Evolutionary conservation across 2,113 vertebrate species (phyloP), one percentile per base, ranked within the genome.

Genomic region (Spermophilus dauricus): DNA sequence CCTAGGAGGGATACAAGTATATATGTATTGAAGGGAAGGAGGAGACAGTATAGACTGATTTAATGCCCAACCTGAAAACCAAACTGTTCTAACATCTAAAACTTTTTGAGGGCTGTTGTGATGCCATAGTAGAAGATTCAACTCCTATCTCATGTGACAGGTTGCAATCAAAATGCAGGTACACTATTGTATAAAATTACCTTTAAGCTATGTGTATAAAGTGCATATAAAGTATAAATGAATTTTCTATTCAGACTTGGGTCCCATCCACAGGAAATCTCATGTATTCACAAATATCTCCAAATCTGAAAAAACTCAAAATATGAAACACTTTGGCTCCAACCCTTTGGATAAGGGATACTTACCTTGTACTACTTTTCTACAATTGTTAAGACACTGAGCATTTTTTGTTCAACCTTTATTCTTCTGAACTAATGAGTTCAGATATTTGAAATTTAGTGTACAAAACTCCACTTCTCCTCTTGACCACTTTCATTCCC

Each of bases 381-480:
- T 92, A 84, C 1, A 94, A 87, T 78, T 76, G 48, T 77, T 86
- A 96, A 96, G 53, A 51, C n/a, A 76, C 26, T 86, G 39, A 86
- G 14, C 28, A 90, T 93, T 96, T 96, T 81, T 45, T 28, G 82
- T 56, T 93, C 28, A 42, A 82, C 26, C 34, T 94, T 94, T 87
- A 83, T 87, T 92, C 56, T 96, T 88, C 42, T 53, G 32, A 92
- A 91, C 37, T 61, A n/a, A 89, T 92, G 22, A 84, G 14, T 93
- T 53, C 61, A 48, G 85, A 34, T 70, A 81, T 63, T 94, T 94
- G 76, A 39, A 92, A 82, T 94, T 94, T 86, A 58, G 58, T 53
- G 12, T 83, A 37, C 28, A 78, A 65, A 95, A 48, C 34, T 77
- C n/a, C 10, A 93, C 26, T 86, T 56, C 18, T 92, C 34, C n/a